Percentiles rank a stretch among this genome's conserved stretches.
Evolutionary conservation across 2,888 invertebrate genomes (phyloP).

Genomic region (Idaea aversata): DNA sequence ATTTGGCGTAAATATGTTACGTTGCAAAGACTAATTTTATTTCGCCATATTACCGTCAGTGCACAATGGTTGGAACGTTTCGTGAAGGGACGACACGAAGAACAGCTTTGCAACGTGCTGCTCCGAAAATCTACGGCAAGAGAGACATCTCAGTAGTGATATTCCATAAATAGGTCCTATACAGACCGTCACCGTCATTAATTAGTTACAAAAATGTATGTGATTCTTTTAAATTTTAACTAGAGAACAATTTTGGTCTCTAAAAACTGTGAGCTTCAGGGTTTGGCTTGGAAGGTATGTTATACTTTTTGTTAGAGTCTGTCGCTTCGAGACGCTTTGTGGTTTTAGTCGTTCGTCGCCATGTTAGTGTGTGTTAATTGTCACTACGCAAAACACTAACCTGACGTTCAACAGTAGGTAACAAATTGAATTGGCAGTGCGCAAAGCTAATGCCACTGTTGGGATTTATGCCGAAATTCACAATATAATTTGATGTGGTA

Average conservation of each 20-base stretch:
- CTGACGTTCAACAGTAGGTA: conserved; percentile 15
- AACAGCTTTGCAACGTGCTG: no score
- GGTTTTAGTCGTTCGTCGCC: background rate
- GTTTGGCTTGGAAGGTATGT: no score
- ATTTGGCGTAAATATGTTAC: conserved; percentile 23
- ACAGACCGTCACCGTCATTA: no score
- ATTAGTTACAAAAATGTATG: background rate
- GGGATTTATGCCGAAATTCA: conserved; percentile 31
- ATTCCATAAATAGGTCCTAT: no score
- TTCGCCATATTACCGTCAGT: conserved; percentile 7
- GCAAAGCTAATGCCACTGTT: conserved; percentile 23
- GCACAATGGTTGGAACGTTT: background rate
- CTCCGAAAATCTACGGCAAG: background rate
- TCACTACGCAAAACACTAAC: conserved; percentile 15
- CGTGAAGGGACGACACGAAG: background rate
- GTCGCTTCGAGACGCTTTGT: background rate
- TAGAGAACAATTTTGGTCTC: no score
- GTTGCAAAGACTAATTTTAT: conserved; percentile 29
- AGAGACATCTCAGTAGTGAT: background rate
- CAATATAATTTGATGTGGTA: conserved; percentile 20
- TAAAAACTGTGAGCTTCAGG: no score
- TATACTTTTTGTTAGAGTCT: no score
- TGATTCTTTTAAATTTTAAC: no score
- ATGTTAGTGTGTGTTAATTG: background rate
- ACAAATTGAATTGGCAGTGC: conserved; percentile 29